phyloP scores from a whole-genome alignment of 2,888 invertebrate genomes.

The Syritta pipiens region DNA sequence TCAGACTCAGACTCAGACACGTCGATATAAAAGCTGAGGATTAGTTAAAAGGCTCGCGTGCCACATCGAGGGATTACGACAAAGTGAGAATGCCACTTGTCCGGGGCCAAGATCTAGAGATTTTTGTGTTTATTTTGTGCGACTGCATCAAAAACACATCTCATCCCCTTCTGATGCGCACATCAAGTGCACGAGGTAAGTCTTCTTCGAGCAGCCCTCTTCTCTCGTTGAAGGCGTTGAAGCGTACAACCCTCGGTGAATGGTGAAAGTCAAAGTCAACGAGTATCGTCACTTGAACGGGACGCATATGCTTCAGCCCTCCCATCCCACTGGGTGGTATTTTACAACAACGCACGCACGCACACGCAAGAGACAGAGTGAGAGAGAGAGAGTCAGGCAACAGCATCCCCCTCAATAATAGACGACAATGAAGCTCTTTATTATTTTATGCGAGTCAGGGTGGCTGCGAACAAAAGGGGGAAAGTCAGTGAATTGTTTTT shows the following conservation, averaged over 20 bases:
- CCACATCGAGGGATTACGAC: slow-evolving; percentile 51
- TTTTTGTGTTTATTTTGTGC: slow-evolving; percentile 66
- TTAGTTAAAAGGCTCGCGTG: slow-evolving; percentile 68
- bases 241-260: slow-evolving; percentile 77
- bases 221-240: slow-evolving; percentile 78
- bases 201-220: slow-evolving; percentile 47
- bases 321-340: slow-evolving; percentile 50
- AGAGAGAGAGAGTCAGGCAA: slow-evolving; percentile 10
- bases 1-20: too few relatives aligned
- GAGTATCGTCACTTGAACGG: slow-evolving; percentile 64
- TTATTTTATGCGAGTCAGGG: slow-evolving; percentile 66
- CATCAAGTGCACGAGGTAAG: slow-evolving; percentile 30
- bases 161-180: slow-evolving; percentile 22
- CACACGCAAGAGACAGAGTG: background rate
- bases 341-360: slow-evolving; percentile 5
- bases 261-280: slow-evolving; percentile 65
- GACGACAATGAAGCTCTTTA: slow-evolving; percentile 69
- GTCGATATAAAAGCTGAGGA: slow-evolving; percentile 57
- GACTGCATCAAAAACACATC: slow-evolving; percentile 66
- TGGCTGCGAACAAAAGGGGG: slow-evolving; percentile 47
- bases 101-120: slow-evolving; percentile 59
- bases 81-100: slow-evolving; percentile 68
- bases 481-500: slow-evolving; percentile 55
- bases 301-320: slow-evolving; percentile 58
- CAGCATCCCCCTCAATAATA: slow-evolving; percentile 61